Conservation (phyloP, 2,113 vertebrate species). For the Columba janthina region DNA sequence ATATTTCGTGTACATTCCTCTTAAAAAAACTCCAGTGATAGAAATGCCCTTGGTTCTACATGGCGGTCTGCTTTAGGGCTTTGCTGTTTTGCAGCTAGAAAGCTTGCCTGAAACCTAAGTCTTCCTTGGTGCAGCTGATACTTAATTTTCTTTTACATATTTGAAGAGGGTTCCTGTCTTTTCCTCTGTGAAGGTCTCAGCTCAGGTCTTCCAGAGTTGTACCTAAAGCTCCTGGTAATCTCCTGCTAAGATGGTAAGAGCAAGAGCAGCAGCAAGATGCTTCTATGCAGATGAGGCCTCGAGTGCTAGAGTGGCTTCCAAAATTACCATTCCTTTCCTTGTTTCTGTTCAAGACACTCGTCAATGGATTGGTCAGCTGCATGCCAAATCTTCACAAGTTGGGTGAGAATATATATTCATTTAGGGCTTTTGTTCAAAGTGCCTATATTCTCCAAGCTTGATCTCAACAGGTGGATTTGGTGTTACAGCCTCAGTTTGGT, state of each 20-base stretch:
- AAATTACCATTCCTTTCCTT: not conserved
- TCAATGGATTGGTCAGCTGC: not conserved
- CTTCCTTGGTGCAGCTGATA: not conserved
- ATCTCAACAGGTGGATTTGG: not conserved
- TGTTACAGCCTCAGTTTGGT: not conserved
- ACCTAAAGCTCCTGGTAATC: not conserved
- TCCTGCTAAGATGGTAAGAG: not conserved
- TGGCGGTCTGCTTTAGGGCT: not conserved
- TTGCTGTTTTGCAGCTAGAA: not conserved
- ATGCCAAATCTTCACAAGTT: not conserved
- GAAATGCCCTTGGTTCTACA: not conserved
- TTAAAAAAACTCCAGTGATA: not conserved
- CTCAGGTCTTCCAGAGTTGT: not conserved
- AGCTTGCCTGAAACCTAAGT: not conserved
- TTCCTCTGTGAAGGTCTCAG: not conserved
- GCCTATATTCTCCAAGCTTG: not conserved
- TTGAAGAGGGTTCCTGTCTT: not conserved
- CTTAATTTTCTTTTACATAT: not conserved
- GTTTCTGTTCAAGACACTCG: not conserved
- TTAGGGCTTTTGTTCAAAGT: not conserved
- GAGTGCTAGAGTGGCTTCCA: not conserved
- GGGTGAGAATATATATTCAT: not conserved
- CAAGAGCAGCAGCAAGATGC: not conserved
- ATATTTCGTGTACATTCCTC: not conserved
- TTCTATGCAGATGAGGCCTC: not conserved